A percentile compares a stretch with the other conserved stretches of the same genome.
Evolutionary conservation across 2,888 invertebrate genomes (phyloP).

Genomic region (Dendrolimus houi): DNA sequence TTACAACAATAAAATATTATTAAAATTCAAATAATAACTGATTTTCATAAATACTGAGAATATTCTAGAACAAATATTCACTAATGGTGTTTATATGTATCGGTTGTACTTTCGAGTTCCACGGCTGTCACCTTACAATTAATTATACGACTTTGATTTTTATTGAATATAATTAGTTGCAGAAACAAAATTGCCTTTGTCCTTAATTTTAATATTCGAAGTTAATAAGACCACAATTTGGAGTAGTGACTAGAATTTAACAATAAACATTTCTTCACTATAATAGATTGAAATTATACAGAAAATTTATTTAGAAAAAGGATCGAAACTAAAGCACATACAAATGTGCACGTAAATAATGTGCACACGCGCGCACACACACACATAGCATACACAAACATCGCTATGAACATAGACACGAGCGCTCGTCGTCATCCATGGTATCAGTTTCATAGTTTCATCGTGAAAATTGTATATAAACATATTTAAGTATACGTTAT

Average conservation of each 20-base stretch:
- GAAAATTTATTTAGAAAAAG: neutral
- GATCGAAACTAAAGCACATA: neutral
- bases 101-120: conserved; percentile 52
- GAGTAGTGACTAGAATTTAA: conserved; percentile 14
- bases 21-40: conserved; percentile 34
- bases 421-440: too few species aligned
- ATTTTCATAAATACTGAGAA: conserved; percentile 37
- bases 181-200: too few species aligned
- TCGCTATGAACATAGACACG: too few species aligned
- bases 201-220: neutral
- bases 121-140: conserved; percentile 30
- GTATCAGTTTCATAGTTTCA: too few species aligned
- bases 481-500: too few species aligned
- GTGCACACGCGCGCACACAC: too few species aligned
- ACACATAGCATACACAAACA: too few species aligned
- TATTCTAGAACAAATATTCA: conserved; percentile 69
- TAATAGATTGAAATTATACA: too few species aligned
- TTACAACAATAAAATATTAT: conserved; percentile 14
- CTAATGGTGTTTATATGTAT: conserved; percentile 39
- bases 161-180: too few species aligned
- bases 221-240: neutral
- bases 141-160: conserved; percentile 18
- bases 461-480: too few species aligned
- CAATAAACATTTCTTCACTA: too few species aligned
- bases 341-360: too few species aligned